Evolutionary conservation across 2,888 invertebrate genomes (phyloP), one percentile per base, ranked within the genome.

Genomic region (Dioctria rufipes): DNA sequence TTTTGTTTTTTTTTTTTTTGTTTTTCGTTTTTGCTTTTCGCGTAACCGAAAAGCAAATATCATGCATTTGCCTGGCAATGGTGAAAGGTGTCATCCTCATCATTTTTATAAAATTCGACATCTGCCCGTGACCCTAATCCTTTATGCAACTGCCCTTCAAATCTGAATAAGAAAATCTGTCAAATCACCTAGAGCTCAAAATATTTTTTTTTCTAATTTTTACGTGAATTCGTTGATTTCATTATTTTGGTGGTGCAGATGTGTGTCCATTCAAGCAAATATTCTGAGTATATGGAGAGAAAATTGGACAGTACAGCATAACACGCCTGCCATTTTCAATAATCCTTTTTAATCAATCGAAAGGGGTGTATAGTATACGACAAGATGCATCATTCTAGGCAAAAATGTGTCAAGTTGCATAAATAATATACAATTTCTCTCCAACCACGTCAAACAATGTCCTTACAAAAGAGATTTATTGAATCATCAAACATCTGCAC

Each of bases 41-140:
- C 78, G 75, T 75, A 80, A 82, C 82, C 82, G 80, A 82, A 79
- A 78, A 78, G 82, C 79, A 82, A 82, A 82, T 63, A 82, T 43
- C 25, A 79, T 25, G 60, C 69, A 58, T 58, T 79, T 63, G 77
- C 61, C 77, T 49, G 39, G 39, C 77, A 13, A 63, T 49, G 77
- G 63, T 77, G 77, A 77, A 77, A 77, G 77, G 77, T 63, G 77
- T 77, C 63, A 49, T 77, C 77, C 49, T 77, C 77, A 43, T 63
- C 63, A 46, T 63, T 61, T 77, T 77, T 63, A 77, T 63, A 46
- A 80, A 65, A 80, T 75, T 54, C 65, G 65, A 80, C 80, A 80
- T 73, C 80, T 80, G 80, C 66, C 73, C 80, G 11, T 80, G 80
- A 80, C 80, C 80, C 75, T 80, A 79, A 69, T 79, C 79, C 79